These are phyloP conservation scores for Atethmia centrago DNA, from an alignment of 2,888 invertebrate genomes.

Conservation along the genomic window DNA sequence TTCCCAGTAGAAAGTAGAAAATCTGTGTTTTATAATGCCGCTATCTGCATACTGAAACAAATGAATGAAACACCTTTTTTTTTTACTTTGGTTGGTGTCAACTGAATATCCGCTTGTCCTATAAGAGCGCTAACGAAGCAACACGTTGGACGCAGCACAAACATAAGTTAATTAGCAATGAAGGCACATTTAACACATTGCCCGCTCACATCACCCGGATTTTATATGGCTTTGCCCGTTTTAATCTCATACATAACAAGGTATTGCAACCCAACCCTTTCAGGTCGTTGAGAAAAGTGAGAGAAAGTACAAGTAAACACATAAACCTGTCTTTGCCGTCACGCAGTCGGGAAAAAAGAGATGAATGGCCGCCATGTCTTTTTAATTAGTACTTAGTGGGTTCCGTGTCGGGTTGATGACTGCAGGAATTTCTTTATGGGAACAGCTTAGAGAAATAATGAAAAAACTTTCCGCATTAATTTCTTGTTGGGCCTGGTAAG, in stretches of 20 bases:
- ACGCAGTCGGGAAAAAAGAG: conserved; percentile 15
- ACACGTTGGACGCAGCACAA: conserved; percentile 14
- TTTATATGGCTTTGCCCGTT: conserved; percentile 50
- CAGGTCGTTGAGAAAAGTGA: conserved; percentile 16
- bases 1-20: background rate
- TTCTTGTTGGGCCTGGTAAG: conserved; percentile 12
- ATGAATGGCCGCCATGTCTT: conserved; percentile 63
- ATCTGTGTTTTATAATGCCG: background rate
- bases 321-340: background rate
- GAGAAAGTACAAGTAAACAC: conserved; percentile 17
- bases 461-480: conserved; percentile 66
- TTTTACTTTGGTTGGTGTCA: conserved; percentile 11
- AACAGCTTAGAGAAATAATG: conserved; percentile 66
- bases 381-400: conserved; percentile 71
- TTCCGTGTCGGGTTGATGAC: conserved; percentile 62
- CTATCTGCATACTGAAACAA: background rate
- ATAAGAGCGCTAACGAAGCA: conserved; percentile 51
- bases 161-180: conserved; percentile 50
- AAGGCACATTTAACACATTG: conserved; percentile 32
- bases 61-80: background rate
- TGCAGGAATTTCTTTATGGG: conserved; percentile 65
- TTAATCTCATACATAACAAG: conserved; percentile 48
- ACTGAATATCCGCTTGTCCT: conserved; percentile 19
- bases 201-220: conserved; percentile 33
- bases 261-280: conserved; percentile 44